These are phyloP conservation scores for Prionace glauca DNA, from an alignment of 2,797 vertebrate genomes.

Conservation along the genomic window DNA sequence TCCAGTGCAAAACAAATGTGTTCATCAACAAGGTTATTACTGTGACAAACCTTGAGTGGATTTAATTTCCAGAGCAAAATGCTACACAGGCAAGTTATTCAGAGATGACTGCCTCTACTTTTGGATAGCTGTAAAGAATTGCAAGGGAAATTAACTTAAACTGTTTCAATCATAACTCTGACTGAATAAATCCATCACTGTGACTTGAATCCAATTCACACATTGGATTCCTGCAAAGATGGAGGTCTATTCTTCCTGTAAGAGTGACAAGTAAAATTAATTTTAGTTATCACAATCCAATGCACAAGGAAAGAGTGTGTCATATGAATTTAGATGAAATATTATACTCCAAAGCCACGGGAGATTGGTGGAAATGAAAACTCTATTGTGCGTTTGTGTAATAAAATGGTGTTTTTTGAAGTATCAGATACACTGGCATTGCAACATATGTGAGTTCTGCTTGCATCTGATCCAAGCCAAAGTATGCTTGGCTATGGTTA, in stretches of 20 bases:
- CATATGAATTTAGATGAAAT: background rate
- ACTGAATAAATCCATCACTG: background rate
- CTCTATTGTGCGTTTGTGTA: background rate
- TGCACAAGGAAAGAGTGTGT: background rate
- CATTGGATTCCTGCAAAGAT: background rate
- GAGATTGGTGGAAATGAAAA: conserved; percentile 9
- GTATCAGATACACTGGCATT: background rate
- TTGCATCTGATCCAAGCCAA: background rate
- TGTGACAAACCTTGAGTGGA: background rate
- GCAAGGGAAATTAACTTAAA: background rate
- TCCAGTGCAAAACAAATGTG: background rate
- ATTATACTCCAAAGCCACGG: background rate
- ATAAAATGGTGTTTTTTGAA: background rate
- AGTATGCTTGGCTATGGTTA: background rate
- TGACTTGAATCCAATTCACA: background rate
- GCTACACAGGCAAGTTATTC: background rate
- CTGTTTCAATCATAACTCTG: background rate
- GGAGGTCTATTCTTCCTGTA: background rate
- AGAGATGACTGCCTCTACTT: background rate
- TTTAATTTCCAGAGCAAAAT: background rate
- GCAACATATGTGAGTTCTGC: background rate
- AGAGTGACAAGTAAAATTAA: background rate
- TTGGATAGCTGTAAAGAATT: background rate
- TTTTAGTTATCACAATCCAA: background rate
- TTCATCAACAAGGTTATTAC: background rate